Conservation (phyloP, 2,113 vertebrate species). For the Brachionichthys hirsutus region DNA sequence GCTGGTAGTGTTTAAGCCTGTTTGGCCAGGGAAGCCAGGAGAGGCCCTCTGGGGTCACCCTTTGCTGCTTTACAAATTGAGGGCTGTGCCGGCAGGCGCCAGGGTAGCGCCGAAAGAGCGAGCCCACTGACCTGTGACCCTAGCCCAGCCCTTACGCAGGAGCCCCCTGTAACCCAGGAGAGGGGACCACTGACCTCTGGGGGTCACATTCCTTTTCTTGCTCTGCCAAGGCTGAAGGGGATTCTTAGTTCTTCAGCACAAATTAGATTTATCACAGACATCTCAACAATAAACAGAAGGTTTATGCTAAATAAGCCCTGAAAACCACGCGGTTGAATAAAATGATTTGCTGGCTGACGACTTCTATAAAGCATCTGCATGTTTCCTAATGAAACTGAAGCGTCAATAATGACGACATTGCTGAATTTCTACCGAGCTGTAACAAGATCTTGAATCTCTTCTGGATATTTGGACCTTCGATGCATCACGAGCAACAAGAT, state of each 20-base stretch:
- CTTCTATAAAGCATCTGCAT: not conserved
- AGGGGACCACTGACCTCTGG: constrained; percentile 74
- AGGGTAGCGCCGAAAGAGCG: constrained; percentile 78
- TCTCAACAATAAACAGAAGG: constrained; percentile 76
- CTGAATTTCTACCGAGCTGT: not conserved
- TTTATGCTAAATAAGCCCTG: constrained; percentile 61
- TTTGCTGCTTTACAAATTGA: constrained; percentile 83
- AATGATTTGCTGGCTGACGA: constrained; percentile 22
- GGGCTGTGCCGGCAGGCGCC: constrained; percentile 83
- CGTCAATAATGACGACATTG: not conserved
- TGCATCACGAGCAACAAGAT: constrained; percentile 14
- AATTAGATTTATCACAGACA: constrained; percentile 78
- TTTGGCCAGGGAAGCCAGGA: constrained; percentile 81
- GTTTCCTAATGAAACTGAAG: not conserved
- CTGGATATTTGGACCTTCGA: constrained; percentile 1
- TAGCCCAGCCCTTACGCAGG: constrained; percentile 62
- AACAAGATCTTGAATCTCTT: not conserved
- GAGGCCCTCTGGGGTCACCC: constrained; percentile 77
- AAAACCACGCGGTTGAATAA: constrained; percentile 42
- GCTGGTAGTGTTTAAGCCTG: constrained; percentile 79
- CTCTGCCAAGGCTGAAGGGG: constrained; percentile 75
- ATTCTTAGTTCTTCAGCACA: constrained; percentile 71
- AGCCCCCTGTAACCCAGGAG: constrained; percentile 72
- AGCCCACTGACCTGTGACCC: constrained; percentile 81
- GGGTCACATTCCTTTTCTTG: constrained; percentile 77